Evolutionary conservation across 2,113 vertebrate species (phyloP), one percentile per base, ranked within the genome.

Genomic region (Peucedramus taeniatus): DNA sequence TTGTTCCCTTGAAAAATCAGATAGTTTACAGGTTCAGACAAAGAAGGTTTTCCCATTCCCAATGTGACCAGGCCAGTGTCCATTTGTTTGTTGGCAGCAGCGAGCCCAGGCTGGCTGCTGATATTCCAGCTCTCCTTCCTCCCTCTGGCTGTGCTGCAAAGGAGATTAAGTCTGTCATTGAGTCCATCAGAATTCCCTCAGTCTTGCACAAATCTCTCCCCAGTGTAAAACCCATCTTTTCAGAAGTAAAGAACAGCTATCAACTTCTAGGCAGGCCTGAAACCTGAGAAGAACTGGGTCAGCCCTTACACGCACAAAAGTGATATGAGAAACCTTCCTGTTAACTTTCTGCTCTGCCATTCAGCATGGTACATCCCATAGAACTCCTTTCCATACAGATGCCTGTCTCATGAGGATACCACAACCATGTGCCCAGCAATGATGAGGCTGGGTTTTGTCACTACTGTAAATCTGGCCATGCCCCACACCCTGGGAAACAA

Each of bases 161-260:
- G 21, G 17, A 26, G 14, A 47, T 51, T 27, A 11, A 5, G 28
- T 57, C 59, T 54, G 21, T 54, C 49, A 76, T 13, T n/a, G 69
- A 60, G 49, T 66, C 56, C 49, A 33, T 56, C 39, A 68, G 57
- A 87, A 66, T 11, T 7, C 18, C 27, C 63, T 53, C 31, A 1
- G 1, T 61, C 19, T 82, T 71, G 28, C 54, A 66, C 24, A 83
- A 23, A 28, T 26, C 22, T 40, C 39, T 80, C 31, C 28, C 24
- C 50, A 63, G 10, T 21, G 31, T 15, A 59, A 92, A 91, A 3
- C 8, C 12, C 49, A 40, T 44, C 15, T 80, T 72, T 94, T 78
- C 74, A 79, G 82, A 96, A 97, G 69, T 76, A 66, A 95, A 83
- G 94, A 83, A 75, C 42, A 92, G 37, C 70, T 91, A 90, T 65